phyloP scores from a whole-genome alignment of 2,888 invertebrate species.

The Lampropteryx suffumata region DNA sequence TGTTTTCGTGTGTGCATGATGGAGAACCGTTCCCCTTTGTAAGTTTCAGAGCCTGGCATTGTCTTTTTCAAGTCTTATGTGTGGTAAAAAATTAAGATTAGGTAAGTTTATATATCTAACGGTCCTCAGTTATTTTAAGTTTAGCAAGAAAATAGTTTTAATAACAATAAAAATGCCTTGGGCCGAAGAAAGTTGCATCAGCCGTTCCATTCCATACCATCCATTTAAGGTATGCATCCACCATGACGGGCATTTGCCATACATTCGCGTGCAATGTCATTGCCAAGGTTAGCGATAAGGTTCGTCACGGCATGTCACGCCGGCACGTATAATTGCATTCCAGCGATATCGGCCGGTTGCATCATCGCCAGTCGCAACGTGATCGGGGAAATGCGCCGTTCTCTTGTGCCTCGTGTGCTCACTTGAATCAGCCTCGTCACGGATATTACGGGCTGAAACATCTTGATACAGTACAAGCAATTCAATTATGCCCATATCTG shows the following conservation, averaged over 20 bases:
- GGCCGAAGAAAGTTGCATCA: slow-evolving; percentile 21
- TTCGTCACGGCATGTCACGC: slow-evolving; percentile 72
- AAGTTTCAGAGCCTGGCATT: too few species aligned
- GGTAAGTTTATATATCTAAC: too few species aligned
- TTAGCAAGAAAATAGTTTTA: too few species aligned
- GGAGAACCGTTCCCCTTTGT: too few species aligned
- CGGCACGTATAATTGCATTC: slow-evolving; percentile 75
- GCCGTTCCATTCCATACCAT: slow-evolving; percentile 6
- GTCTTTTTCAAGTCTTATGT: too few species aligned
- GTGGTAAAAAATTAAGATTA: too few species aligned
- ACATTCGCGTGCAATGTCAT: slow-evolving; percentile 57
- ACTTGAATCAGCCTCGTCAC: slow-evolving; percentile 37
- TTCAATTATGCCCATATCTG: not conserved
- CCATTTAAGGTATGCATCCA: slow-evolving; percentile 25
- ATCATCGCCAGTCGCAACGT: slow-evolving; percentile 60
- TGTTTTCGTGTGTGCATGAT: too few species aligned
- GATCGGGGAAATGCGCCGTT: slow-evolving; percentile 48
- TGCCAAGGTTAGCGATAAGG: slow-evolving; percentile 76
- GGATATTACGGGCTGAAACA: slow-evolving; percentile 33
- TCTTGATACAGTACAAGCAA: slow-evolving; percentile 22
- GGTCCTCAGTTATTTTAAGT: too few species aligned
- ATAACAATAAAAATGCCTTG: slow-evolving; percentile 1
- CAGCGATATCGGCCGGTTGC: slow-evolving; percentile 66
- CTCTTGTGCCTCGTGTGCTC: slow-evolving; percentile 31
- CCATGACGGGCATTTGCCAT: slow-evolving; percentile 31